Evolutionary conservation across 2,888 invertebrate species (phyloP).

Genomic region (Hartigia nigra): DNA sequence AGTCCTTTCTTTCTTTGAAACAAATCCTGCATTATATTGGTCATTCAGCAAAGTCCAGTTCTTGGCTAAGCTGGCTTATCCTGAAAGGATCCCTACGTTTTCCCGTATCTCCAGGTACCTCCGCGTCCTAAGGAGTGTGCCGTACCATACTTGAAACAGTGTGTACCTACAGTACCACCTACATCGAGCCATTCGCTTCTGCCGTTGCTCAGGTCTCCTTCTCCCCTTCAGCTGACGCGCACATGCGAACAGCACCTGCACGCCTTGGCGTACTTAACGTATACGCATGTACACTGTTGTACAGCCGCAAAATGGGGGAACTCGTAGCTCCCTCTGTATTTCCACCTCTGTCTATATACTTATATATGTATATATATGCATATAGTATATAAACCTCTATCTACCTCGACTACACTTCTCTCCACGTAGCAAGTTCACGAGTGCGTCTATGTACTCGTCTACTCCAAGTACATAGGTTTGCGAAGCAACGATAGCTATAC

Average conservation of each 20-base stretch:
- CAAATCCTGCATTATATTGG: background rate
- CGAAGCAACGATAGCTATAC: background rate
- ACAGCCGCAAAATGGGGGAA: background rate
- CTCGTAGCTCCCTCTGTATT: background rate
- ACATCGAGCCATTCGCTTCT: slow-evolving; percentile 36
- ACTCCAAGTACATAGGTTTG: background rate
- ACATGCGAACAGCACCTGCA: slow-evolving; percentile 20
- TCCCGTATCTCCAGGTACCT: background rate
- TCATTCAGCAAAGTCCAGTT: background rate
- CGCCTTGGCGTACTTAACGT: background rate
- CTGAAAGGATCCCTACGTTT: background rate
- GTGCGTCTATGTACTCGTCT: background rate
- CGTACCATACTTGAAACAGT: slow-evolving; percentile 2
- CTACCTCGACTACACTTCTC: background rate
- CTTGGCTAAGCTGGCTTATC: background rate
- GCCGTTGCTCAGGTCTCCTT: slow-evolving; percentile 26
- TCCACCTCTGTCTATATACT: background rate
- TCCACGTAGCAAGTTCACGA: background rate
- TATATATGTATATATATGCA: background rate
- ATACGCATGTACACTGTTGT: slow-evolving; percentile 25
- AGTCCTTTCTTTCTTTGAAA: background rate
- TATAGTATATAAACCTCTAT: background rate
- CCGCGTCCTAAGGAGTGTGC: background rate
- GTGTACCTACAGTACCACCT: slow-evolving; percentile 33
- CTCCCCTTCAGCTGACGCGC: slow-evolving; percentile 28